These are phyloP conservation scores for Diabrotica balteata DNA, from an alignment of 2,888 invertebrate species.

Conservation along the genomic window DNA sequence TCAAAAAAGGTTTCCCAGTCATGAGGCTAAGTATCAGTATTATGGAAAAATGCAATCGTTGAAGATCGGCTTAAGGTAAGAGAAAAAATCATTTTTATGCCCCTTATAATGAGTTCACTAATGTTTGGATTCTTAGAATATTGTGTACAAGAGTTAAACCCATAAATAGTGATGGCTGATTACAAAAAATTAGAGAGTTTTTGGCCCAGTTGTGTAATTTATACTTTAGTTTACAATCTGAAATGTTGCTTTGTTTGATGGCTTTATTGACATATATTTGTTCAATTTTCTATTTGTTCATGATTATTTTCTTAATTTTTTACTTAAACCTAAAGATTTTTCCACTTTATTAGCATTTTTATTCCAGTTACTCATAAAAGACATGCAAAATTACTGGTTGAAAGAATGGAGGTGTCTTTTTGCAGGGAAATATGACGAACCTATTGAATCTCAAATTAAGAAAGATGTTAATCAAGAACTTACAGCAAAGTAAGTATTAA, in stretches of 20 bases:
- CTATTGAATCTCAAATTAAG: constrained; percentile 60
- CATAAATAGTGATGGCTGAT: too few relatives aligned
- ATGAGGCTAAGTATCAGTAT: constrained; percentile 44
- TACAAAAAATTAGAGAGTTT: too few relatives aligned
- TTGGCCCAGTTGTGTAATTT: too few relatives aligned
- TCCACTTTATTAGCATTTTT: background rate
- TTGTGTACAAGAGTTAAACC: too few relatives aligned
- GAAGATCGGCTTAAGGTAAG: constrained; percentile 44
- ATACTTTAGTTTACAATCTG: too few relatives aligned
- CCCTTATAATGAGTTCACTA: too few relatives aligned
- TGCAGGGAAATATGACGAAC: constrained; percentile 65
- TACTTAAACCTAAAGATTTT: too few relatives aligned
- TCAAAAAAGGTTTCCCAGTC: constrained; percentile 39
- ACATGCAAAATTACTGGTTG: constrained; percentile 70
- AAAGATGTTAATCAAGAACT: constrained; percentile 55
- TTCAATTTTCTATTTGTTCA: too few relatives aligned
- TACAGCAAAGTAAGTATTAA: constrained; percentile 22
- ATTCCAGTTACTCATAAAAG: constrained; percentile 66
- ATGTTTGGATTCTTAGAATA: too few relatives aligned
- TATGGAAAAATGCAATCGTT: constrained; percentile 34
- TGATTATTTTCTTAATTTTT: too few relatives aligned
- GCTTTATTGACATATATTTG: too few relatives aligned
- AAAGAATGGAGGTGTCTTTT: constrained; percentile 70
- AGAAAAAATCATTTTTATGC: constrained; percentile 1
- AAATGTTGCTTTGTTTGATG: too few relatives aligned